Evolutionary conservation across 2,888 invertebrate species (phyloP), one percentile per base, ranked within the genome.

Genomic region (Vanessa cardui): DNA sequence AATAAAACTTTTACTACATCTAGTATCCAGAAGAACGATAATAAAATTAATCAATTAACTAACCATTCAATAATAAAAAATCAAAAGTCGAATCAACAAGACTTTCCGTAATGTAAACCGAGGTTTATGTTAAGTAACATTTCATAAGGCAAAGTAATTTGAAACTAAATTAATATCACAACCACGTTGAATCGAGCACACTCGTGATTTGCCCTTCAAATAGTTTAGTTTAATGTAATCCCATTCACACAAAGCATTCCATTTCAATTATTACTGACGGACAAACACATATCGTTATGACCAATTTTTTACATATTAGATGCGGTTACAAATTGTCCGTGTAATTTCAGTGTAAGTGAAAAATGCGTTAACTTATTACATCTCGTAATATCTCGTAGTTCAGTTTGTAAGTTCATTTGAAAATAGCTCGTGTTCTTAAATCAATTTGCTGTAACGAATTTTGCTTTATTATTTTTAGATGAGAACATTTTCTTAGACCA

Each of bases 291-390:
- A 71, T 54, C 16, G 21, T 69, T 68, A 71, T 64, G 66, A 70
- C 72, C 76, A 77, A 82, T 81, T 77, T 77, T 73, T 82, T 82
- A 78, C 75, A 79, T 75, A 78, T 72, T 72, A 78, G 78, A 77
- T 70, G 76, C 82, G 86, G 73, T 67, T 66, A 50, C 66, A 56
- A 66, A 68, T 50, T 80, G 77, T 75, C 76, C 78, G 75, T 74
- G 84, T 80, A 87, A 87, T 87, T 83, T 83, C 76, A 78, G 76
- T 72, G 69, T 77, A 82, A 82, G 85, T 88, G 85, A 85, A 89
- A 87, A 89, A 87, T 87, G 83, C 85, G 78, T 80, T 69, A 69
- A 52, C 63, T 66, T 52, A 58, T 64, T 81, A 79, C 78, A 74
- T 79, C 83, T 82, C 76, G 74, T 78, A 76, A 74, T 66, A 71